A percentile compares a stretch with the other conserved stretches of the same genome.
phyloP scores from a whole-genome alignment of 2,113 vertebrate species.

The Triplophysa tibetana region DNA sequence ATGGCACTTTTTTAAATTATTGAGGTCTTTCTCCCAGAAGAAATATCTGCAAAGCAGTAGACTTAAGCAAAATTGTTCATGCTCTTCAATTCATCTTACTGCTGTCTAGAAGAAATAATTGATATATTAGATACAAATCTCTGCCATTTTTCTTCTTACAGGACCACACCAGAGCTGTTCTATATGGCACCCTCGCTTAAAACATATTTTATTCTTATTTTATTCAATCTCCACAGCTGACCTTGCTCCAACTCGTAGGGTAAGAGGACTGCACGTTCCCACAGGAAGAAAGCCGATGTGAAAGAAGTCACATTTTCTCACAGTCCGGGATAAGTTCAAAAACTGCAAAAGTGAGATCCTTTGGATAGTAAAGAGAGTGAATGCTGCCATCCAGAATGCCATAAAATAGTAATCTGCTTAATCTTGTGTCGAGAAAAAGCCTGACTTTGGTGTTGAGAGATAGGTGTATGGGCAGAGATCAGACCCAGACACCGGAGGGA shows the following conservation, averaged over 20 bases:
- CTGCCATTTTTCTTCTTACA: background rate
- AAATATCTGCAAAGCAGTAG: too few species aligned
- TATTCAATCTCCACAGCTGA: slow-evolving; percentile 35
- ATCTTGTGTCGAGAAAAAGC: slow-evolving; percentile 44
- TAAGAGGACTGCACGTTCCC: background rate
- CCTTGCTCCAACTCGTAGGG: slow-evolving; percentile 31
- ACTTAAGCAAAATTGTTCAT: too few species aligned
- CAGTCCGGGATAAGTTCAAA: background rate
- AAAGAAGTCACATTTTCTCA: background rate
- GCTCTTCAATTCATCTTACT: too few species aligned
- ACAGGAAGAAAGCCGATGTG: background rate
- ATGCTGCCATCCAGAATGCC: slow-evolving; percentile 22
- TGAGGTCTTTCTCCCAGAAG: too few species aligned
- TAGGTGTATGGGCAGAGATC: slow-evolving; percentile 39
- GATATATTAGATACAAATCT: background rate
- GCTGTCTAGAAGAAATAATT: too few species aligned
- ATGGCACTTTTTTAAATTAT: too few species aligned
- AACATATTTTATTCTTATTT: background rate
- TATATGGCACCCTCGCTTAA: background rate
- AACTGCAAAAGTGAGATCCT: background rate
- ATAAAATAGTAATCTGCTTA: slow-evolving; percentile 51
- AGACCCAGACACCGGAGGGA: slow-evolving; percentile 39
- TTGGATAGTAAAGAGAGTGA: slow-evolving; percentile 1
- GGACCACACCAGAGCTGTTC: background rate
- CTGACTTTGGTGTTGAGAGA: slow-evolving; percentile 25